Evolutionary conservation across 2,797 vertebrate species (phyloP), one percentile per base, ranked within the genome.

Genomic region (Borostomias antarcticus): DNA sequence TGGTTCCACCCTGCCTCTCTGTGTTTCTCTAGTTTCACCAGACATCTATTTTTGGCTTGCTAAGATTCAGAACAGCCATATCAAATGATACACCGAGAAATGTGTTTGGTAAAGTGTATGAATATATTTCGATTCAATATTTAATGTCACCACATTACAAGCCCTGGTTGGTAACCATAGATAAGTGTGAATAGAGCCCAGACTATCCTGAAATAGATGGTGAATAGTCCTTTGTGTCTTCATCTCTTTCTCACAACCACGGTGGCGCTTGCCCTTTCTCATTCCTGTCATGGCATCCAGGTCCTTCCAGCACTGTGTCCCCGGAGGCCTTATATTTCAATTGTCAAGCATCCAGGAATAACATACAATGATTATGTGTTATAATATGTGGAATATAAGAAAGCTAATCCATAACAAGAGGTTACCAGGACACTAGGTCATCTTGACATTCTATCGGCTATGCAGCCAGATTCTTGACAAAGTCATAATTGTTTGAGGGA

Each of bases 1-100:
- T 62, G 79, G 69, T 75, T 74, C 66, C 68, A 75, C 62, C 51
- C 25, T 28, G 58, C 37, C 35, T 59, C 35, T 43, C 35, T 59
- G 8, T 54, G 4, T 59, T 26, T 9, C 19, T 37, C 10, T 33
- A 26, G 35, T 40, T 15, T 26, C 23, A 21, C 33, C 58, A 43
- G 33, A 43, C 4, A 15, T 56, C 35, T 43, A 43, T 59, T 59
- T 59, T 23, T 40, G 35, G 21, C 48, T 9, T 33, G 21, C 13
- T 13, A 25, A n/a, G 25, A 28, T 40, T 45, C 37, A 65, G 62
- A 67, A 45, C 7, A 62, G 32, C 37, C 0, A 69, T 72, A 68
- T 52, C 2, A 51, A 76, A 62, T 23, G 28, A 9, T 47, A 53
- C 1, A 60, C 25, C 11, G 58, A 69, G 23, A 37, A 17, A 7